These are phyloP conservation scores for Lerema accius DNA, from an alignment of 1,140 invertebrate genomes.

Conservation along the genomic window DNA sequence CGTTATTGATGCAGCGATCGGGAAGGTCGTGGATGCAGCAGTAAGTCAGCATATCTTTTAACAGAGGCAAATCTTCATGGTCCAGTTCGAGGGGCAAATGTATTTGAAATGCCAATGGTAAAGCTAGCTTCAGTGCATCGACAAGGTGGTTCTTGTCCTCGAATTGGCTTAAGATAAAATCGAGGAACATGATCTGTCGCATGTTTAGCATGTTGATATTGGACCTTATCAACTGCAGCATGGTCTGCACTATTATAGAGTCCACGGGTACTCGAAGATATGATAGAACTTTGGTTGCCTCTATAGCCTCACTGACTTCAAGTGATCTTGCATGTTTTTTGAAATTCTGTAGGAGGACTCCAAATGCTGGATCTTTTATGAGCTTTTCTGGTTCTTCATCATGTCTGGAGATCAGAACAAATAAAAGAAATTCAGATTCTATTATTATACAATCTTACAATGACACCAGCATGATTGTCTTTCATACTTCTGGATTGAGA, in stretches of 20 bases:
- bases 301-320: slow-evolving; percentile 81
- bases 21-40: slow-evolving; percentile 77
- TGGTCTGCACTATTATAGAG: slow-evolving; percentile 83
- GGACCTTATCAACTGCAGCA: slow-evolving; percentile 84
- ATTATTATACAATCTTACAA: too few relatives aligned
- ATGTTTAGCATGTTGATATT: slow-evolving; percentile 84
- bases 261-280: slow-evolving; percentile 82
- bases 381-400: slow-evolving; percentile 47
- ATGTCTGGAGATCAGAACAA: slow-evolving; percentile 38
- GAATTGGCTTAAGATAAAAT: slow-evolving; percentile 80
- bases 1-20: slow-evolving; percentile 74
- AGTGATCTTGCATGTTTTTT: slow-evolving; percentile 81
- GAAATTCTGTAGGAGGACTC: slow-evolving; percentile 73
- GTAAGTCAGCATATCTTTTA: slow-evolving; percentile 82
- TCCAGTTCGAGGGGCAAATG: slow-evolving; percentile 83
- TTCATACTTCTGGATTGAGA: too few relatives aligned
- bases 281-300: slow-evolving; percentile 83
- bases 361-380: slow-evolving; percentile 64
- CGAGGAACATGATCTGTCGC: slow-evolving; percentile 84
- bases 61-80: slow-evolving; percentile 71
- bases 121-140: slow-evolving; percentile 84
- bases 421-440: too few relatives aligned
- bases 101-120: slow-evolving; percentile 85
- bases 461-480: too few relatives aligned
- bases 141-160: slow-evolving; percentile 80